A percentile compares a stretch with the other conserved stretches of the same genome.
Evolutionary conservation across 2,888 invertebrate genomes (phyloP).

Genomic region (Oscheius sp.): DNA sequence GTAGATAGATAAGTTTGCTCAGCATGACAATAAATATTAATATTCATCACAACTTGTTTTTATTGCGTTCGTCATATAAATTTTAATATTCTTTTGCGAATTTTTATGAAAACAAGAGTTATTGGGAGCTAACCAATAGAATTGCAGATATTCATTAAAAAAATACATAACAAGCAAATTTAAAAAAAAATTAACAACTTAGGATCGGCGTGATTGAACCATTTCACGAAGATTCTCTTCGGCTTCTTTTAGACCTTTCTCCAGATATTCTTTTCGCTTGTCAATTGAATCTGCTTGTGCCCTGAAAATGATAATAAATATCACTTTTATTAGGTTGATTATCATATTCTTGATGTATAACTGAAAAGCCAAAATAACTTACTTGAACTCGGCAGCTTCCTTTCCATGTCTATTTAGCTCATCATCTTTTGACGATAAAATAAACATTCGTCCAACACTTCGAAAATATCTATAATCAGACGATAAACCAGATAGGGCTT

Average conservation of each 20-base stretch:
- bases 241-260: conserved; percentile 83
- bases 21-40: too few species aligned
- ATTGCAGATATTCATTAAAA: background rate
- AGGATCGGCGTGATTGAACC: conserved; percentile 38
- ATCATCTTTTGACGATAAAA: conserved; percentile 41
- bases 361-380: background rate
- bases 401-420: conserved; percentile 43
- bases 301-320: conserved; percentile 16
- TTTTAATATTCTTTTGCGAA: background rate
- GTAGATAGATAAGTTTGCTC: too few species aligned
- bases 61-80: background rate
- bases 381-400: conserved; percentile 45
- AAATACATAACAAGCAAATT: background rate
- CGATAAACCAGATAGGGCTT: conserved; percentile 31
- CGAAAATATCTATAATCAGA: conserved; percentile 37
- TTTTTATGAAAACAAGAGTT: background rate
- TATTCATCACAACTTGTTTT: background rate
- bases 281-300: conserved; percentile 70
- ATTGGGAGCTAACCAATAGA: too few species aligned
- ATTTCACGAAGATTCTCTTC: conserved; percentile 80
- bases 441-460: conserved; percentile 52
- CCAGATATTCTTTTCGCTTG: conserved; percentile 82
- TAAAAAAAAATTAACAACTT: conserved; percentile 1
- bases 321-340: background rate
- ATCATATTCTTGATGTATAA: background rate